These are phyloP conservation scores for Siderastrea siderea DNA, from an alignment of 92 coral and sea anemone species.

Conservation along the genomic window DNA sequence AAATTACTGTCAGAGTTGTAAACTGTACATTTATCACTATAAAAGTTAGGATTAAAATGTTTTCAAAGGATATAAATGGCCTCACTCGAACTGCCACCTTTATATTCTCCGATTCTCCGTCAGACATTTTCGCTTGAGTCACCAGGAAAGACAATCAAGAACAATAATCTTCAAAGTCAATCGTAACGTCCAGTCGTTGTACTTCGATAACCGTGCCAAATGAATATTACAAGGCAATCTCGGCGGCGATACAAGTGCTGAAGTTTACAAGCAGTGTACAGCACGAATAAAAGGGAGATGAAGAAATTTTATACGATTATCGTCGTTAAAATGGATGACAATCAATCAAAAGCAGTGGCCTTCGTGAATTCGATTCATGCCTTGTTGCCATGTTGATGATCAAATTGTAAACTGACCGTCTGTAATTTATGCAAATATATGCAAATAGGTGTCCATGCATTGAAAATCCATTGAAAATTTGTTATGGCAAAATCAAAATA, in stretches of 20 bases:
- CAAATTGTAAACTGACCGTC: conserved; percentile 8
- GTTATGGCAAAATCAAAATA: conserved; percentile 50
- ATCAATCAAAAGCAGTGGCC: background rate
- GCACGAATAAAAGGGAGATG: background rate
- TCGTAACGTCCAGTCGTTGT: background rate
- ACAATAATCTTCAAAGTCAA: background rate
- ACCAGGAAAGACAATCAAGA: background rate
- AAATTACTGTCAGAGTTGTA: background rate
- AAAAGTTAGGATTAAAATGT: background rate
- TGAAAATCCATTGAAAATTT: background rate
- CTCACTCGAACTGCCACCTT: conserved; percentile 95
- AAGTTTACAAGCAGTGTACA: background rate
- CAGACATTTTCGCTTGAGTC: conserved; percentile 31
- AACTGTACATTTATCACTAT: background rate
- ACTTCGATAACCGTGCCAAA: background rate
- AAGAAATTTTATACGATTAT: background rate
- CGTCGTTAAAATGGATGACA: background rate
- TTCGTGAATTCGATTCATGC: background rate
- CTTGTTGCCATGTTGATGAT: conserved; percentile 64
- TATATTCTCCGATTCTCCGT: conserved; percentile 83
- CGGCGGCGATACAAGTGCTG: background rate
- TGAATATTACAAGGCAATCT: background rate
- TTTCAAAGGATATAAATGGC: conserved; percentile 94
- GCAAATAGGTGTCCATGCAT: background rate
- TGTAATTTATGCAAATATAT: conserved; percentile 53